A percentile compares a stretch with the other conserved stretches of the same genome.
These are phyloP conservation scores for Arion vulgaris DNA, from an alignment of 1,140 invertebrate genomes.

Conservation along the genomic window DNA sequence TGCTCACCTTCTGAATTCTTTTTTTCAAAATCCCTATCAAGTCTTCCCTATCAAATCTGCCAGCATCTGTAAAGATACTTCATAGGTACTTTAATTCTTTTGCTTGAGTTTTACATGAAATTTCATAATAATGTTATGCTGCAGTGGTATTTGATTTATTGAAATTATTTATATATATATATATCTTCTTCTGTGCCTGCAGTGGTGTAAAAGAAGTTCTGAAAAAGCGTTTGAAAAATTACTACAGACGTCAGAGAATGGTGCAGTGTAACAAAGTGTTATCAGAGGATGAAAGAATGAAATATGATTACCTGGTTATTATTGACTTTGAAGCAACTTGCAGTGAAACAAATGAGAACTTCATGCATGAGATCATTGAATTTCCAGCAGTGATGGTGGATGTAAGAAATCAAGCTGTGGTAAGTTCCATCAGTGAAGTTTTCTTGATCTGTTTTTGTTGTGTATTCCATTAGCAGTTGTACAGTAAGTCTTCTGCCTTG, in stretches of 20 bases:
- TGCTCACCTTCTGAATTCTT: too few species aligned
- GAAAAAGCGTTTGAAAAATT: conserved; percentile 74
- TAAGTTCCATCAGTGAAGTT: conserved; percentile 61
- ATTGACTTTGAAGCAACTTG: conserved; percentile 82
- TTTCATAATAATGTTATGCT: too few species aligned
- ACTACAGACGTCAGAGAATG: conserved; percentile 73
- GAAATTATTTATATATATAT: too few species aligned
- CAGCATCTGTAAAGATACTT: too few species aligned
- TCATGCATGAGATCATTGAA: conserved; percentile 81
- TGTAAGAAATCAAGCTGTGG: conserved; percentile 75
- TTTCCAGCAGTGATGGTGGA: conserved; percentile 83
- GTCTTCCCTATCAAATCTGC: too few species aligned
- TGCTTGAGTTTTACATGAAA: too few species aligned
- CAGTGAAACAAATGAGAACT: conserved; percentile 70
- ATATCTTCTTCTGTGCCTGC: neutral
- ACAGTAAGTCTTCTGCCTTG: too few species aligned
- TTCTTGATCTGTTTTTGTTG: too few species aligned
- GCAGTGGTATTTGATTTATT: too few species aligned
- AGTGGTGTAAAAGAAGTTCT: conserved; percentile 74
- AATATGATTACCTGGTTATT: conserved; percentile 75
- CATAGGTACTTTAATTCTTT: too few species aligned
- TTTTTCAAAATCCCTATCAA: too few species aligned
- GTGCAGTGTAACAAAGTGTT: conserved; percentile 58
- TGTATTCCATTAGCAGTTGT: too few species aligned
- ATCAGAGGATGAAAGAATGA: conserved; percentile 34